Evolutionary conservation across 2,888 invertebrate genomes (phyloP), one percentile per base, ranked within the genome.

Genomic region (Chrysina gloriosa): DNA sequence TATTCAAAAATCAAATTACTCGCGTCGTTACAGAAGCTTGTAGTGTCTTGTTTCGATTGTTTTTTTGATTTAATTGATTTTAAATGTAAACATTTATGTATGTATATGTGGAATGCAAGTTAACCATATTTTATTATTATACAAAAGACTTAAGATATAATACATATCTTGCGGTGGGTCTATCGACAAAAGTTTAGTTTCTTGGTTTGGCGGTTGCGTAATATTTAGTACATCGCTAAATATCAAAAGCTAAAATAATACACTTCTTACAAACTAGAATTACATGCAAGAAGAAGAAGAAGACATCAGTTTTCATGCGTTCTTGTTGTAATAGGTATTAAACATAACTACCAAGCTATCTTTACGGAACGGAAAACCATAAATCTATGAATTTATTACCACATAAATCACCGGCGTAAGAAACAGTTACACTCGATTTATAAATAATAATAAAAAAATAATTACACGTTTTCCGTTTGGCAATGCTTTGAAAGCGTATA

Each of bases 361-460:
- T 42, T 42, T 61, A 61, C 58, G 16, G 42, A 61, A 19, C 58
- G 42, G 58, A 61, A 61, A 61, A 27, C 58, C 42, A 61, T 61
- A 61, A 61, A 61, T 61, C 42, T 39, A 61, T 61, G 42, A 42
- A 61, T 61, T 61, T 61, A 61, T 61, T 61, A 27, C 58, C 36
- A n/a, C 19, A 61, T 61, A 61, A 61, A 61, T 61, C 58, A 61
- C 42, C 27, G 42, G 9, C 42, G 58, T 42, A 61, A 29, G 42
- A 61, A 16, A 61, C 58, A 27, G 58, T 61, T 61, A 61, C 42
- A 61, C 27, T 61, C 16, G 58, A 61, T 61, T 61, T 42, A 61
- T 61, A 61, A 61, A 61, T 61, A 61, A 54, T 54, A 54, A 42
- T 61, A 61, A 61, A 61, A 61, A 61, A 61, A 61, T 61, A 61